A percentile compares a stretch with the other conserved stretches of the same genome.
Conservation (phyloP, 2,797 vertebrate species). For the Octomys mimax region DNA sequence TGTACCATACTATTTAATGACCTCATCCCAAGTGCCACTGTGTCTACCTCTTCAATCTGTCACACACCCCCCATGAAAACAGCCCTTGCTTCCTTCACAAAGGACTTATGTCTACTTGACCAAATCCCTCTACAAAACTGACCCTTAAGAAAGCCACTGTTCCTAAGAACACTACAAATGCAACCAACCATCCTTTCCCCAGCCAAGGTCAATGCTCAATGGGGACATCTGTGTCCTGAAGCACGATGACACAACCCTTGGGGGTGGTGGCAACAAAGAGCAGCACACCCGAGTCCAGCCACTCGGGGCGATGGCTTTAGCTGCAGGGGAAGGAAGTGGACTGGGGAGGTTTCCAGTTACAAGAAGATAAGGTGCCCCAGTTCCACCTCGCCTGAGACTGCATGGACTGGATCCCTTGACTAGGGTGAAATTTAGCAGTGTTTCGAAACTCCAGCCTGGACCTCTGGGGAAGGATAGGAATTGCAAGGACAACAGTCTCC, state of each 20-base stretch:
- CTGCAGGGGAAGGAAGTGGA: neutral
- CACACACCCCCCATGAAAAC: neutral
- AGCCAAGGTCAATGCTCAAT: neutral
- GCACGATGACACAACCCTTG: neutral
- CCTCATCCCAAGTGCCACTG: neutral
- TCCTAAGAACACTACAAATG: neutral
- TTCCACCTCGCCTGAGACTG: neutral
- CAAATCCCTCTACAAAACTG: neutral
- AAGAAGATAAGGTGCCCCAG: neutral
- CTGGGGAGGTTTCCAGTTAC: neutral
- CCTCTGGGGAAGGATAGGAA: neutral
- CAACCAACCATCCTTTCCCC: too few species aligned
- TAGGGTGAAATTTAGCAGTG: neutral
- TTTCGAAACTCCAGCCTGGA: neutral
- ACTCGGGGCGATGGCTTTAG: neutral
- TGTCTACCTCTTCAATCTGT: neutral
- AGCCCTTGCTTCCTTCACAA: neutral
- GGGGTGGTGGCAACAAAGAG: neutral
- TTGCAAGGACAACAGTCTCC: neutral
- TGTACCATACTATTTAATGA: neutral
- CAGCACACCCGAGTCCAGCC: neutral
- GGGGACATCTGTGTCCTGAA: neutral
- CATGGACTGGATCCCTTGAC: neutral
- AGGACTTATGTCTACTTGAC: rapidly evolving
- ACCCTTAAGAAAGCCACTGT: neutral